Evolutionary conservation across 2,888 invertebrate genomes (phyloP).

Genomic region (Thymelicus lineola): DNA sequence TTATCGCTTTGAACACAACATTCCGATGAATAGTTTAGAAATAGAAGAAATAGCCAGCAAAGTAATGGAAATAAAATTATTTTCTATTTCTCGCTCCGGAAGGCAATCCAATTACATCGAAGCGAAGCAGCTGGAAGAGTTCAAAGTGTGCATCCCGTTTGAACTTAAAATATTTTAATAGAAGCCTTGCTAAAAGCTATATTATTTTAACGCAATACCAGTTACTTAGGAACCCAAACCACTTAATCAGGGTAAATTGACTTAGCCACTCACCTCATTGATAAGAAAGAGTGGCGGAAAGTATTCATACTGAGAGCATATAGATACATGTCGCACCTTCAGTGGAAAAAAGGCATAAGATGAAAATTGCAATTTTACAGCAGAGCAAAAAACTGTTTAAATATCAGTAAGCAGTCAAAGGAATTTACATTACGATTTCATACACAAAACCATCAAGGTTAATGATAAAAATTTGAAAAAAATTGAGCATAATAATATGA

Average conservation of each 20-base stretch:
- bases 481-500: no score
- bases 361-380: no score
- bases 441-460: no score
- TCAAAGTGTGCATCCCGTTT: conserved; percentile 15
- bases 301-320: no score
- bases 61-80: conserved; percentile 22
- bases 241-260: neutral
- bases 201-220: neutral
- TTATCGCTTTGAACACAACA: neutral
- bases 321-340: no score
- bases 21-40: conserved; percentile 6
- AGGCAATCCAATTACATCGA: conserved; percentile 28
- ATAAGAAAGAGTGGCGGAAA: no score
- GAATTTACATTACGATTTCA: no score
- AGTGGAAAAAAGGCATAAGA: no score
- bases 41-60: conserved; percentile 4
- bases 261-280: no score
- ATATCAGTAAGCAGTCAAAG: no score
- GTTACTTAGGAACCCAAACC: neutral
- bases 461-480: no score
- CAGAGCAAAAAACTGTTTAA: no score
- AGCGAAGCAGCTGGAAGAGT: conserved; percentile 18
- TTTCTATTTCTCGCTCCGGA: conserved; percentile 29
- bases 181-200: neutral
- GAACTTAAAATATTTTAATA: conserved; percentile 9